Base-by-base conservation (phyloP, 2,113 vertebrate genomes). In the Leptosomus discolor region DNA sequence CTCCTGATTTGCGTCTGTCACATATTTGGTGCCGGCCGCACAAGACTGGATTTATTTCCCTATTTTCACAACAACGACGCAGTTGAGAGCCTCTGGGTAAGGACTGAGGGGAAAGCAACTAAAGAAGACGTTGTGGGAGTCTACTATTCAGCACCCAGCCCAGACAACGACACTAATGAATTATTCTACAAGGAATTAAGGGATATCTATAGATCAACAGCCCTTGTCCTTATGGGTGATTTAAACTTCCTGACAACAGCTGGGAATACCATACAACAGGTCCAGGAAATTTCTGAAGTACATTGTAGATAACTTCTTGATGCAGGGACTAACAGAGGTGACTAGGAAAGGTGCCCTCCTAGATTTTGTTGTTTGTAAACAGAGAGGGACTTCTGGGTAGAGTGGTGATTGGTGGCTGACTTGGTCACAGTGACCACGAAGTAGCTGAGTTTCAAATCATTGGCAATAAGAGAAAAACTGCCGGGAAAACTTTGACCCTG, bases 101-200 rank as follows among this genome's bases (percentile, higher is more conserved):
- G 41, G 41, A 6, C n/a, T 20, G 29, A 63, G 19, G 6, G 13
- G 17, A 51, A 69, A 58, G 21, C 1, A 85, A 90, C 46, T 15
- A 64, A 7, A 39, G 17, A 0, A 1, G 37, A 22, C 56, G 15
- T 46, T 43, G 9, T 45, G 15, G 24, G 27, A 63, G 6, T 45
- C 7, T 63, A 45, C 4, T 32, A 3, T 23, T 4, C 48, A 36
- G 16, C 53, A 32, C 19, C 7, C 51, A 63, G 20, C 2, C 34
- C 57, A 32, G 15, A 63, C 6, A 2, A 53, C 2, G 11, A 29
- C 1, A 1, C 6, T 22, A 6, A 60, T 15, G 2, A 61, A 56
- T 39, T 51, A 32, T 56, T 84, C 39, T 45, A 27, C 46, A 36
- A 26, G 32, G 12, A 46, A 65, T 58, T 23, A 86, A 70, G 26